Percentiles rank a stretch among this genome's conserved stretches.
phyloP scores from a whole-genome alignment of 2,113 vertebrate genomes.

The Bufo bufo region DNA sequence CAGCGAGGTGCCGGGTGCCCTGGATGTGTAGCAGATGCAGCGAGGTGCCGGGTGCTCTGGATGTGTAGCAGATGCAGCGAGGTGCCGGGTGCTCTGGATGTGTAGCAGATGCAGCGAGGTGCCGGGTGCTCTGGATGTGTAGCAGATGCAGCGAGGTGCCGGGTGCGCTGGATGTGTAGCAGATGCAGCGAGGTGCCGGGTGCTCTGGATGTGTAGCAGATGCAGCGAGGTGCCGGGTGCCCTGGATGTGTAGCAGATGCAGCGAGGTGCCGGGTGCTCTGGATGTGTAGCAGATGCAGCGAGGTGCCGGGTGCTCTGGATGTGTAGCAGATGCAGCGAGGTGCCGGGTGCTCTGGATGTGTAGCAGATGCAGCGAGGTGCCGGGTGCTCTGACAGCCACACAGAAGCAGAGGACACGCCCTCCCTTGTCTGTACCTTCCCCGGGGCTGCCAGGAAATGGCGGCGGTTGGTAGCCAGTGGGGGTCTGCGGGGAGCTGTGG shows the following conservation, averaged over 20 bases:
- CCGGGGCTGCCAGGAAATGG: slow-evolving; percentile 82
- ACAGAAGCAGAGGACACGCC: no score
- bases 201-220: neutral
- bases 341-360: no score
- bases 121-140: neutral
- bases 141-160: neutral
- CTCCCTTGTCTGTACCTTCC: slow-evolving; percentile 78
- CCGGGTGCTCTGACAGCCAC: no score
- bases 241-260: neutral
- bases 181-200: no score
- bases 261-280: neutral
- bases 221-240: neutral
- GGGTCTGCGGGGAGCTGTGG: slow-evolving; percentile 90
- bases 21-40: no score
- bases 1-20: no score
- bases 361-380: neutral
- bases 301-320: neutral
- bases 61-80: neutral
- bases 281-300: neutral
- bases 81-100: no score
- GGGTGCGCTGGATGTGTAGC: no score
- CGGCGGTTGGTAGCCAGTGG: slow-evolving; percentile 82
- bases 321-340: neutral
- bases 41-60: neutral
- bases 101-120: neutral